phyloP scores from a whole-genome alignment of 2,888 invertebrate species.

The Apamea anceps region DNA sequence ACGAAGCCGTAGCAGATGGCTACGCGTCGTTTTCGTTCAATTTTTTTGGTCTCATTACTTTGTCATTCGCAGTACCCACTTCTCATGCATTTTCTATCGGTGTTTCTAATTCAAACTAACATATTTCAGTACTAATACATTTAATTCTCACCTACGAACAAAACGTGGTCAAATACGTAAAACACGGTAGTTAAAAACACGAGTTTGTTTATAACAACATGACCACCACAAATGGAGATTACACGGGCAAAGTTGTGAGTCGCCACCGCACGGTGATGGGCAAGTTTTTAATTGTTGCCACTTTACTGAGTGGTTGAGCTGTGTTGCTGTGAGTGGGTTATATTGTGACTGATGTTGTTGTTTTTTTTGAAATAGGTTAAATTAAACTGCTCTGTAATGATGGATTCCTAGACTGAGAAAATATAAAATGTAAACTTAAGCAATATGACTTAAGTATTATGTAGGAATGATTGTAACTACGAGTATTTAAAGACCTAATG shows the following conservation, averaged over 20 bases:
- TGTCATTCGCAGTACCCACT: not conserved
- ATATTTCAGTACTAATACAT: not conserved
- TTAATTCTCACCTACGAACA: not conserved
- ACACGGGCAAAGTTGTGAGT: constrained; percentile 55
- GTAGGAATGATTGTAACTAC: no score
- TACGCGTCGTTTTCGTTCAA: not conserved
- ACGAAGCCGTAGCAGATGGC: constrained; percentile 27
- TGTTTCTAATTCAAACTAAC: not conserved
- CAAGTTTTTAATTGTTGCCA: constrained; percentile 65
- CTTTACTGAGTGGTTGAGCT: constrained; percentile 49
- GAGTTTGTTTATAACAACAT: constrained; percentile 62
- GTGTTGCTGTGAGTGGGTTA: constrained; percentile 25
- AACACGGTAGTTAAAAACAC: constrained; percentile 50
- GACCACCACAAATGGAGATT: constrained; percentile 62
- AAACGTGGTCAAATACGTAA: constrained; percentile 34
- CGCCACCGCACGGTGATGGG: constrained; percentile 53
- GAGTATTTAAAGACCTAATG: no score
- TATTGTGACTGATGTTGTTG: constrained; percentile 25
- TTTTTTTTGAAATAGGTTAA: not conserved
- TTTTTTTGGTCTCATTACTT: not conserved
- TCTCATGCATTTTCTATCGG: no score
- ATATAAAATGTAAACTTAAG: no score
- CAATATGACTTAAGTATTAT: no score
- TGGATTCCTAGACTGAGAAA: no score
- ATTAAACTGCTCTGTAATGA: not conserved